Conservation (phyloP, 2,888 invertebrate species). For the Drosophila peninsularis region DNA sequence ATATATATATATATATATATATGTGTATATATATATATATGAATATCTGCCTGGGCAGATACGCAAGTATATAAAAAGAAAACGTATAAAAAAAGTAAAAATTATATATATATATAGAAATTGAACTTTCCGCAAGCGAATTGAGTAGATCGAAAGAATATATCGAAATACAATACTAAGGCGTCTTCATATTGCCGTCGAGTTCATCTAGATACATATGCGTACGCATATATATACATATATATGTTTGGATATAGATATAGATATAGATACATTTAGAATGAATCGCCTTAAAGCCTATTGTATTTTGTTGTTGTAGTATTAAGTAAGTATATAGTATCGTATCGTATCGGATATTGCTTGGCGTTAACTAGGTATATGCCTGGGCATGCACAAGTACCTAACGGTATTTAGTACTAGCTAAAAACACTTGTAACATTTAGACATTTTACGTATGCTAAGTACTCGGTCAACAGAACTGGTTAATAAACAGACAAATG, state of each 20-base stretch:
- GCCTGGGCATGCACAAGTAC: no score
- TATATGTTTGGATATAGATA: neutral
- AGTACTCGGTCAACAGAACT: conserved; percentile 33
- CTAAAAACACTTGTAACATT: conserved; percentile 37
- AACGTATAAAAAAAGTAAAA: conserved; percentile 9
- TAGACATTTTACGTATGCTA: conserved; percentile 32
- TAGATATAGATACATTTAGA: conserved; percentile 13
- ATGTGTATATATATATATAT: conserved; percentile 51
- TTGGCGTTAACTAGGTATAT: conserved; percentile 15
- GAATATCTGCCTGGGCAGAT: conserved; percentile 44
- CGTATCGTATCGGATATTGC: conserved; percentile 22
- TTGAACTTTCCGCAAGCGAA: conserved; percentile 15
- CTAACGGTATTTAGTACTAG: conserved; percentile 12
- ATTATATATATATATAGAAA: neutral
- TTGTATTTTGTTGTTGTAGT: conserved; percentile 1
- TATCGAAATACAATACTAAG: conserved; percentile 7
- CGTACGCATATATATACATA: neutral
- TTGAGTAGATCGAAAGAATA: conserved; percentile 2
- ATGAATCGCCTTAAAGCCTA: conserved; percentile 8
- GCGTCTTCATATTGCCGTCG: conserved; percentile 10
- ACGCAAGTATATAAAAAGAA: conserved; percentile 42
- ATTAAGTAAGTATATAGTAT: conserved; percentile 6
- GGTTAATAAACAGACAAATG: neutral
- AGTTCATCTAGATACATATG: conserved; percentile 4
- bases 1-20: conserved; percentile 46